These are phyloP conservation scores for Nematopogon swammerdamellus DNA, from an alignment of 2,888 invertebrate species.

Conservation along the genomic window DNA sequence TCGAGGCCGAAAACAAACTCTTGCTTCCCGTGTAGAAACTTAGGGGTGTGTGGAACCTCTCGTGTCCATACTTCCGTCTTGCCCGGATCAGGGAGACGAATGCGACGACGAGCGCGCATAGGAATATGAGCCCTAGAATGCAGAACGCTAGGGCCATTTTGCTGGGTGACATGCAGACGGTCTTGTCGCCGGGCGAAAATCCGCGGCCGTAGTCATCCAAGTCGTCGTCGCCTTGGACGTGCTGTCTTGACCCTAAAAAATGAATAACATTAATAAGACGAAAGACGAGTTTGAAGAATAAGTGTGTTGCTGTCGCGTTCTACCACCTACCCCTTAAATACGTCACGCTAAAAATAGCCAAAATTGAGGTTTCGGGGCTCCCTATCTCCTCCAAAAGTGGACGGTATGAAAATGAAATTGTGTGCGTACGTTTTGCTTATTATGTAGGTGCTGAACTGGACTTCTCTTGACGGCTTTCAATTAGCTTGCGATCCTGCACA, in stretches of 20 bases:
- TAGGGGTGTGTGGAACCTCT: conserved; percentile 48
- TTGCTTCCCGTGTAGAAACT: conserved; percentile 58
- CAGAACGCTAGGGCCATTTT: conserved; percentile 75
- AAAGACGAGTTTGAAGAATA: too few relatives aligned
- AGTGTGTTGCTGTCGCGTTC: too few relatives aligned
- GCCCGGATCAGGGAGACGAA: conserved; percentile 64
- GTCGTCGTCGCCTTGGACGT: conserved; percentile 41
- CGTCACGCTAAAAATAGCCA: too few relatives aligned
- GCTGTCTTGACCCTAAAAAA: conserved; percentile 41
- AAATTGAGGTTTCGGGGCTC: too few relatives aligned
- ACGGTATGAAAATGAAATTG: too few relatives aligned
- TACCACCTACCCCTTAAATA: too few relatives aligned
- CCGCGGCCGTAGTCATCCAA: conserved; percentile 31
- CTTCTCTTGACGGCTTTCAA: too few relatives aligned
- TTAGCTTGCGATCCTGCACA: too few relatives aligned
- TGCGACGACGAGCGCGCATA: conserved; percentile 67
- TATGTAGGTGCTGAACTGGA: too few relatives aligned
- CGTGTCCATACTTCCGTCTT: conserved; percentile 46
- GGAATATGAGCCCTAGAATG: conserved; percentile 66
- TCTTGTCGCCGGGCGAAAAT: conserved; percentile 57
- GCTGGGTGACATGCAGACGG: conserved; percentile 71
- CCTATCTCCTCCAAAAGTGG: too few relatives aligned
- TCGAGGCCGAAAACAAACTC: conserved; percentile 59
- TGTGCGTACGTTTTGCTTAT: too few relatives aligned
- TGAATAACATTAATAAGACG: too few relatives aligned